A percentile compares a stretch with the other conserved stretches of the same genome.
These are phyloP conservation scores for Oreochromis mossambicus DNA, from an alignment of 2,797 vertebrate species.

Conservation along the genomic window DNA sequence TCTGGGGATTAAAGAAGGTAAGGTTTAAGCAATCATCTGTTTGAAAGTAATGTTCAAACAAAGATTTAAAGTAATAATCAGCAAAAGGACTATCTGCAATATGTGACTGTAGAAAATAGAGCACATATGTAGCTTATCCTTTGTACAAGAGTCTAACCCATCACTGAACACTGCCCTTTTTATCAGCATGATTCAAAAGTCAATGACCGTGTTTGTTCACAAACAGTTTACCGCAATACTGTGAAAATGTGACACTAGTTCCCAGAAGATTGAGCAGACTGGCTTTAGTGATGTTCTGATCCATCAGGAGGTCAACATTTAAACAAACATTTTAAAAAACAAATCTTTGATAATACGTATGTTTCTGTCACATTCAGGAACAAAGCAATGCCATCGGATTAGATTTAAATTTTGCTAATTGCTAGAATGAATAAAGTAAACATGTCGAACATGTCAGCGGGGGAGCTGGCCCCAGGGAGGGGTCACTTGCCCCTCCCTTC, in stretches of 20 bases:
- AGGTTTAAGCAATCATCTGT: neutral
- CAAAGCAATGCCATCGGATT: neutral
- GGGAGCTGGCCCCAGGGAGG: no score
- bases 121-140: neutral
- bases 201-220: neutral
- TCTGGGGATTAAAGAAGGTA: conserved; percentile 38
- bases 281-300: neutral
- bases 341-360: neutral
- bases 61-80: neutral
- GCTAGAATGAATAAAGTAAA: neutral
- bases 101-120: neutral
- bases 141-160: neutral
- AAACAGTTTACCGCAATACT: neutral
- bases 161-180: neutral
- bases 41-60: neutral
- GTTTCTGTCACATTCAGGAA: neutral
- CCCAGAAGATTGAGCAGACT: neutral
- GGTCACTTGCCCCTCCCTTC: no score
- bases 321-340: neutral
- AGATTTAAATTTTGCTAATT: neutral
- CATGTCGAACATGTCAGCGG: no score
- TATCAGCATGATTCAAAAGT: neutral
- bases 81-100: neutral
- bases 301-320: neutral
- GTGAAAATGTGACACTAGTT: neutral